Percentiles rank a stretch among this genome's conserved stretches.
These are phyloP conservation scores for Platichthys stellatus DNA, from an alignment of 2,113 vertebrate species.

Conservation along the genomic window DNA sequence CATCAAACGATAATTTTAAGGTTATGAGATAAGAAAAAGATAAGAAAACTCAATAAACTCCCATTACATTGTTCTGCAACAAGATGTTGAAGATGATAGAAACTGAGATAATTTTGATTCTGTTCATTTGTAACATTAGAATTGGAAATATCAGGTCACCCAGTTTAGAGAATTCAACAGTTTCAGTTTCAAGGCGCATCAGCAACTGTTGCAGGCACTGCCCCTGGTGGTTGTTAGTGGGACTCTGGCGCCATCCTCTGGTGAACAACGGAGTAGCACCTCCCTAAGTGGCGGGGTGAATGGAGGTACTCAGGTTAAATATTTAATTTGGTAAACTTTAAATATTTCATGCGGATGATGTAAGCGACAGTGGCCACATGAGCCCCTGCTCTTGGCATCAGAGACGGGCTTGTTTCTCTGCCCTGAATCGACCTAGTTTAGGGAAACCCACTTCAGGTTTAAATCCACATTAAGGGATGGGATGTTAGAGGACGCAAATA, in stretches of 20 bases:
- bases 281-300: constrained; percentile 9
- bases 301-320: constrained; percentile 64
- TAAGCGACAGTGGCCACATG: constrained; percentile 65
- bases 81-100: not conserved
- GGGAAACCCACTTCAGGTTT: not conserved
- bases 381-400: constrained; percentile 37
- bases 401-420: constrained; percentile 10
- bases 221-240: constrained; percentile 33
- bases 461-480: too few species aligned
- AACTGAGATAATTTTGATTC: not conserved
- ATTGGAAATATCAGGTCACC: not conserved
- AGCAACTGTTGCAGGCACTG: constrained; percentile 44
- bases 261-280: not conserved
- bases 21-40: too few species aligned
- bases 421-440: constrained; percentile 49
- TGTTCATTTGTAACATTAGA: not conserved
- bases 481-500: not conserved
- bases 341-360: constrained; percentile 82
- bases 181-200: not conserved
- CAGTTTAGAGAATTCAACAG: not conserved
- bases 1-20: too few species aligned
- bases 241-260: constrained; percentile 81
- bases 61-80: not conserved
- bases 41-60: not conserved
- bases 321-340: constrained; percentile 80